These are phyloP conservation scores for Amblyjoppa proteus DNA, from an alignment of 2,888 invertebrate genomes.

Conservation along the genomic window DNA sequence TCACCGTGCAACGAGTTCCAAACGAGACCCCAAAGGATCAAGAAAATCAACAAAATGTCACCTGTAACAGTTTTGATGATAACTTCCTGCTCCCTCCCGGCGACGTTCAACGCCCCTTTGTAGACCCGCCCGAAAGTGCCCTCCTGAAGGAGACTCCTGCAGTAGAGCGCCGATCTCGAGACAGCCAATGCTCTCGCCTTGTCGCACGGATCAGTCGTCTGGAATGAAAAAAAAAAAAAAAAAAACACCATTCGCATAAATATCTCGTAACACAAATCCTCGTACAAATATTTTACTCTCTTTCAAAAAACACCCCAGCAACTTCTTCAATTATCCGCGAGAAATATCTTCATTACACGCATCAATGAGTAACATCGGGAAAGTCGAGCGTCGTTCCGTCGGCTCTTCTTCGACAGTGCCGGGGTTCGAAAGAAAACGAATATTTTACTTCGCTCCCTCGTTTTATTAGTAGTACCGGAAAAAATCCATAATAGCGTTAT, in stretches of 20 bases:
- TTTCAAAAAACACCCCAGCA: not conserved
- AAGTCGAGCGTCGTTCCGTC: slow-evolving; percentile 19
- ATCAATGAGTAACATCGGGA: slow-evolving; percentile 38
- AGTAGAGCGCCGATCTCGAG: slow-evolving; percentile 87
- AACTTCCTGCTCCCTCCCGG: slow-evolving; percentile 90
- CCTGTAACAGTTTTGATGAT: slow-evolving; percentile 95
- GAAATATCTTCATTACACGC: slow-evolving; percentile 53
- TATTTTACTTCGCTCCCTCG: slow-evolving; percentile 26
- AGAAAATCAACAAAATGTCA: slow-evolving; percentile 84
- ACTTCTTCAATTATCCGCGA: slow-evolving; percentile 47
- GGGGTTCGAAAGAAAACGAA: slow-evolving; percentile 29
- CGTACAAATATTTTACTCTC: not conserved
- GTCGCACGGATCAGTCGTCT: slow-evolving; percentile 87
- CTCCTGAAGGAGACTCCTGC: slow-evolving; percentile 89
- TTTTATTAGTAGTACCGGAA: slow-evolving; percentile 55
- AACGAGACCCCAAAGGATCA: not conserved
- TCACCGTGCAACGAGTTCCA: not conserved
- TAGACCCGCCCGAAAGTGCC: slow-evolving; percentile 96
- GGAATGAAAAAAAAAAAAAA: slow-evolving; percentile 65
- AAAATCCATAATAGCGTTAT: slow-evolving; percentile 69
- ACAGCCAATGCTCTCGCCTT: slow-evolving; percentile 88
- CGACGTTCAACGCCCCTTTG: slow-evolving; percentile 89
- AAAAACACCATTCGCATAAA: slow-evolving; percentile 11
- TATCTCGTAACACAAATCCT: not conserved
- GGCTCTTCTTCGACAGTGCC: not conserved